A percentile compares a stretch with the other conserved stretches of the same genome.
phyloP scores from a whole-genome alignment of 2,888 invertebrate species.

The Cryptocephalus moraei region DNA sequence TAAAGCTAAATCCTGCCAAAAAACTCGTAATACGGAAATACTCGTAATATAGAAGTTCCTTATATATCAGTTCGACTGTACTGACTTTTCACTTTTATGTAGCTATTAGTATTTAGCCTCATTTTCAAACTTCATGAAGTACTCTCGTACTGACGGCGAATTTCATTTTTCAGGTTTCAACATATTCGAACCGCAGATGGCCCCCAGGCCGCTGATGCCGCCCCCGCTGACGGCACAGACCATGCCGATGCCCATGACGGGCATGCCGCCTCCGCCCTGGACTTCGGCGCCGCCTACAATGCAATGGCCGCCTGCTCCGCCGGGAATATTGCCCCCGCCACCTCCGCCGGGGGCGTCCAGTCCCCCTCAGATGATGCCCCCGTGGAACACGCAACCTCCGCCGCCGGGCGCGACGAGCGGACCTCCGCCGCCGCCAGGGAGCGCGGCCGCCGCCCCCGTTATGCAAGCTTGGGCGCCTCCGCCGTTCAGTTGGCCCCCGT shows the following conservation, averaged over 20 bases:
- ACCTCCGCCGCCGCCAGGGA: conserved; percentile 9
- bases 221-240: conserved; percentile 38
- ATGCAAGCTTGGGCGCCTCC: conserved; percentile 20
- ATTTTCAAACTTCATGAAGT: too few species aligned
- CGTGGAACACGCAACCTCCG: conserved; percentile 38
- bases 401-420: conserved; percentile 17
- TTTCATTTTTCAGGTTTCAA: conserved; percentile 21
- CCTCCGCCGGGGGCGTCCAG: conserved; percentile 42
- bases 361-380: conserved; percentile 45
- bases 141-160: too few species aligned
- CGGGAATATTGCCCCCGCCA: conserved; percentile 39
- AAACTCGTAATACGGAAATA: too few species aligned
- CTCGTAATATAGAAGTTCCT: too few species aligned
- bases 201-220: conserved; percentile 57
- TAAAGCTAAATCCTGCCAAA: too few species aligned
- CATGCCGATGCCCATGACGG: conserved; percentile 3
- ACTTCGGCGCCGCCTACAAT: conserved; percentile 28
- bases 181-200: conserved; percentile 41
- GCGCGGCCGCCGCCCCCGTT: conserved; percentile 2
- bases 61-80: too few species aligned
- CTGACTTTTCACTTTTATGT: too few species aligned
- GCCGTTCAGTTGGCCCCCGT: conserved; percentile 39
- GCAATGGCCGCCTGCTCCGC: conserved; percentile 39
- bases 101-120: too few species aligned
- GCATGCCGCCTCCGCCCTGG: conserved; percentile 39